Evolutionary conservation across 2,113 vertebrate genomes (phyloP).

Genomic region (Scalopus aquaticus): DNA sequence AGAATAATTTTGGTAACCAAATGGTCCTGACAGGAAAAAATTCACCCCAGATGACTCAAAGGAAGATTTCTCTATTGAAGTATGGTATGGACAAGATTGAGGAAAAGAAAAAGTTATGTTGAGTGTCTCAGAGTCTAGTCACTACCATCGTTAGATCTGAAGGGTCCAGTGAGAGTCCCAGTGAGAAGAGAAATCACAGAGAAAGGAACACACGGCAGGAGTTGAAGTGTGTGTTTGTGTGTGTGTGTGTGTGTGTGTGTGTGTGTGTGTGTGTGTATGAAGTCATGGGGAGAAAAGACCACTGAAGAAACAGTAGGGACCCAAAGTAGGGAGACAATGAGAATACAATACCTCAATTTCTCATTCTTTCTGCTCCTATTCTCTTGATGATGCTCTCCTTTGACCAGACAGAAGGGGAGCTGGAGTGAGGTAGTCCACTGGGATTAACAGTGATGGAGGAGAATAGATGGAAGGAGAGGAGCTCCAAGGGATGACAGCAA

Average conservation of each 20-base stretch:
- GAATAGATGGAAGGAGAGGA: not conserved
- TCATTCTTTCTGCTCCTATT: not conserved
- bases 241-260: not conserved
- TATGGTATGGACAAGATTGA: not conserved
- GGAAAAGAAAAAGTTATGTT: not conserved
- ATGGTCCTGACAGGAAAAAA: not conserved
- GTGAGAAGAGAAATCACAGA: not conserved
- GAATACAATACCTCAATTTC: not conserved
- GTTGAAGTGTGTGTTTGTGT: too few species aligned
- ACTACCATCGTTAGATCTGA: not conserved
- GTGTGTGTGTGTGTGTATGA: not conserved
- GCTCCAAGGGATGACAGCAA: not conserved
- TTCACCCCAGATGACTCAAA: not conserved
- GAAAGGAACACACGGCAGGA: not conserved
- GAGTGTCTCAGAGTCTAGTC: not conserved
- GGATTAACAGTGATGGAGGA: not conserved
- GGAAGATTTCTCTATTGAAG: not conserved
- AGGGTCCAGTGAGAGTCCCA: not conserved
- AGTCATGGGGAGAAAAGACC: not conserved
- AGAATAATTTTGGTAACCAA: not conserved
- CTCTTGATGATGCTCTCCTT: not conserved
- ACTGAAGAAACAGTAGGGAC: not conserved
- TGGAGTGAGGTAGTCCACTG: not conserved
- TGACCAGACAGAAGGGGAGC: not conserved
- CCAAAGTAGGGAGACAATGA: not conserved